Conservation (phyloP, 2,113 vertebrate species). For the Ursus arctos region DNA sequence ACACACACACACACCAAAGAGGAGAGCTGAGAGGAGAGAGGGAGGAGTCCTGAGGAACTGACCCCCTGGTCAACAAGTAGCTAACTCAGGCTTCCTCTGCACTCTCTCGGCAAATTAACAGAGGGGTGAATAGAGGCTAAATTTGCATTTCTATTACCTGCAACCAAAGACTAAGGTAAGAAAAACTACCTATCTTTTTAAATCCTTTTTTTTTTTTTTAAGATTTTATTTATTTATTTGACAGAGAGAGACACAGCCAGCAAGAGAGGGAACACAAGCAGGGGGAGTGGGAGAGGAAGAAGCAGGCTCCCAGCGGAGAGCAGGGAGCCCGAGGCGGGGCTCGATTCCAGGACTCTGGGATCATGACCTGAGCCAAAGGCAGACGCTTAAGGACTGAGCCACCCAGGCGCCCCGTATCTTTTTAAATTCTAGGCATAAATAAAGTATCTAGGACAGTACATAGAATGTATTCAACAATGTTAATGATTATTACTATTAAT, state of each 20-base stretch:
- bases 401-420: too few species aligned
- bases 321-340: too few species aligned
- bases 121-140: neutral
- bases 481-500: neutral
- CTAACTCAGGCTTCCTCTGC: neutral
- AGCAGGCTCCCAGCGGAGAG: too few species aligned
- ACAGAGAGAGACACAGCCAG: too few species aligned
- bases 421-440: neutral
- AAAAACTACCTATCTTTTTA: neutral
- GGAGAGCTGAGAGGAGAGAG: neutral
- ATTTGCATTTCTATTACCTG: neutral
- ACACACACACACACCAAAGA: neutral
- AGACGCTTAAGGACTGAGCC: too few species aligned
- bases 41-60: neutral
- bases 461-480: neutral
- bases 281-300: too few species aligned
- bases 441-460: neutral
- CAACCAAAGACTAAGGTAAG: neutral
- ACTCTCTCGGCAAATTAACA: neutral
- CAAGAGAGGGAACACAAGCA: too few species aligned
- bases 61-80: fast-evolving
- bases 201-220: too few species aligned
- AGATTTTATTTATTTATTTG: too few species aligned
- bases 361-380: too few species aligned
- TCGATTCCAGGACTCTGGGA: too few species aligned